Evolutionary conservation across 2,113 vertebrate species (phyloP), one percentile per base, ranked within the genome.

Genomic region (Melanotaenia duboulayi): DNA sequence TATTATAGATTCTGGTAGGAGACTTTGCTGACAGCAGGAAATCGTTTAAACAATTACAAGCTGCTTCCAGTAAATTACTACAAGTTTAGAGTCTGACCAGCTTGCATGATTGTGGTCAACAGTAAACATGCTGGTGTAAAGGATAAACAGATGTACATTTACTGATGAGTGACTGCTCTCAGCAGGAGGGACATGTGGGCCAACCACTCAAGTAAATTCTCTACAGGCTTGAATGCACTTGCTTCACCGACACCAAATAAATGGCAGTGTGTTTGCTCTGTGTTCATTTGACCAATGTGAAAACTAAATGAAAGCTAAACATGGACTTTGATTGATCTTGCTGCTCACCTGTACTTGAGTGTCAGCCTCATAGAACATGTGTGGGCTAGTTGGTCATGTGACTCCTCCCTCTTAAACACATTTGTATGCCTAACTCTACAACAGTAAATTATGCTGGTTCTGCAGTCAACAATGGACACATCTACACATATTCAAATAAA

Each of bases 341-440:
- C 32, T 39, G 20, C 14, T 22, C 22, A 46, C 20, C 57, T 63
- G 14, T 42, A 11, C 17, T 2, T 69, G 37, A 49, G 16, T n/a
- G n/a, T 28, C 28, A 28, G 28, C 28, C 28, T 28, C 28, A 4
- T 28, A 28, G 6, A 4, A 28, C 28, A 28, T 28, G 3, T 28
- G 28, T 89, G 85, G 56, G 58, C 56, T 22, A 71, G 23, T 24
- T 71, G 48, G 59, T 87, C 85, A 87, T 46, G 76, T 84, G 78
- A 82, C 58, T 4, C 6, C 3, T 28, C 28, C 28, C 28, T n/a
- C 28, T 6, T 4, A 8, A 11, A 32, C 13, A n/a, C 48, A 48
- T 48, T 48, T 48, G 44, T 3, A 44, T 37, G 62, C 32, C 32
- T 64, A 25, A 37, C n/a, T 20, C 23, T 11, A 50, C 32, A 25